Evolutionary conservation across 30 jellyfish, hydroid and myxozoan species (phyloP).

Genomic region (Turritopsis dohrnii): DNA sequence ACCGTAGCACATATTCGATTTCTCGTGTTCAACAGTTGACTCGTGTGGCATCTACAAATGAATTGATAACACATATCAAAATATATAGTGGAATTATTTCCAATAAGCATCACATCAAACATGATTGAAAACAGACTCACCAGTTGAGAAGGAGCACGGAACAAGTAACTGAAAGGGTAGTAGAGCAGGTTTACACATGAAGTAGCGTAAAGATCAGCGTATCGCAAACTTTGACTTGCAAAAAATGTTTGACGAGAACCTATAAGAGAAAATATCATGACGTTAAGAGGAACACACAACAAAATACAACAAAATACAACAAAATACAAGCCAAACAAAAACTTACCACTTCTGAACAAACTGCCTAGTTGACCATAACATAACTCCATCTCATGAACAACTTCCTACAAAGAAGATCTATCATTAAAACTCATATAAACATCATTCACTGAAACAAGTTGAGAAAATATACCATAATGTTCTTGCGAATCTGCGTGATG

Average conservation of each 20-base stretch:
- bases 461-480: conserved; percentile 35
- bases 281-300: neutral
- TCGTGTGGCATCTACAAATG: conserved; percentile 82
- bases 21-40: conserved; percentile 85
- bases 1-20: conserved; percentile 54
- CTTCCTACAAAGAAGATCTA: conserved; percentile 38
- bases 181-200: conserved; percentile 81
- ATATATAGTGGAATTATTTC: too few relatives aligned
- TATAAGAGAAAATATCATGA: neutral
- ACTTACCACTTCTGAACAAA: conserved; percentile 90
- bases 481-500: conserved; percentile 54
- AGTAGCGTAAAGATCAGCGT: conserved; percentile 97
- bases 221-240: conserved; percentile 95
- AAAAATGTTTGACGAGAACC: conserved; percentile 94
- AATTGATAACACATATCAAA: too few relatives aligned
- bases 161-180: conserved; percentile 89
- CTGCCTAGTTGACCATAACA: conserved; percentile 99
- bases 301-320: neutral
- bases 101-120: too few relatives aligned
- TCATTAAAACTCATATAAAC: neutral
- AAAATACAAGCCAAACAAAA: neutral
- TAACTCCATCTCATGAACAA: conserved; percentile 85
- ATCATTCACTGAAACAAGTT: neutral
- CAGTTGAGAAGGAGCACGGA: conserved; percentile 87
- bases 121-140: conserved; percentile 27